Evolutionary conservation across 2,113 vertebrate species (phyloP), one percentile per base, ranked within the genome.

Genomic region (Gallinago media): DNA sequence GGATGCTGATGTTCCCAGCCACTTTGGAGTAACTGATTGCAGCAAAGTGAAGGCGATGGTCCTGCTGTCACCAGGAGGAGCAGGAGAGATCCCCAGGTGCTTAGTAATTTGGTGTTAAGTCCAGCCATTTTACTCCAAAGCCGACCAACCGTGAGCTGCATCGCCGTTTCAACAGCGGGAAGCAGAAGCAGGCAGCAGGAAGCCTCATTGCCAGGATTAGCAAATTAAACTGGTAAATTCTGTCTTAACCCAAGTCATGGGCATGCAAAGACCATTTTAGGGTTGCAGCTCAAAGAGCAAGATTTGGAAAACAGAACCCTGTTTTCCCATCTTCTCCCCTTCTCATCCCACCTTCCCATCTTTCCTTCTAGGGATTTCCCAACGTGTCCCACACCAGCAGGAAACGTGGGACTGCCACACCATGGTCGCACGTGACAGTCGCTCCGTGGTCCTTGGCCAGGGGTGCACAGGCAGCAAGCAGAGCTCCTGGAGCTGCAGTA

Each of bases 341-440:
- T 54, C 52, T 54, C 52, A 18, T 52, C 50, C 26, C 27, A 54
- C 29, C 27, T 54, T 27, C 27, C 52, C 52, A 54, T 29, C 27
- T 15, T 40, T 67, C n/a, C 46, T 76, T 27, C 55, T 26, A n/a
- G 47, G 38, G 38, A 67, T 9, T 34, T 65, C 31, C 63, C 4
- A 40, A 11, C 0, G 1, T 10, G 31, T 40, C 55, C 68, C 32
- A 5, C 29, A 32, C 19, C 40, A 9, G n/a, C 3, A 15, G 46
- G 23, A 31, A 16, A 27, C 4, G 29, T 27, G 59, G 46, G 29
- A 8, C n/a, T 42, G 34, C 13, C 63, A 32, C 32, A 2, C 15
- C 2, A 2, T 1, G 31, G 42, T 67, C 4, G 2, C n/a, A 3
- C 4, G 12, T 32, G 12, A 50, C 38, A 23, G 52, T 3, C 2